Base-by-base conservation (phyloP, 2,113 vertebrate species). In the Dipodomys stephensi region DNA sequence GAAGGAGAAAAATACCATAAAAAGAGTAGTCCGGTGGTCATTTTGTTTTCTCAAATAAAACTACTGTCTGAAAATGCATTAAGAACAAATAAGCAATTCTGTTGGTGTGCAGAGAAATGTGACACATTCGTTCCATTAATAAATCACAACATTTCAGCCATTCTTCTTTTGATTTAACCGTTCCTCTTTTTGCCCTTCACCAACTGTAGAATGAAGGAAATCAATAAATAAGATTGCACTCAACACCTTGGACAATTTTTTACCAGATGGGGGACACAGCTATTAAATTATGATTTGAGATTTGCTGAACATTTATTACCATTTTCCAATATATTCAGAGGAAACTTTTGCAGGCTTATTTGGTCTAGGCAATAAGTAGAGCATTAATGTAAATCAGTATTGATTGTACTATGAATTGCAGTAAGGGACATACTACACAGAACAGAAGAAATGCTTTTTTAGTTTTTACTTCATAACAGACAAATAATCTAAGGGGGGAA, bases 141-240 rank as follows among this genome's bases (percentile, higher is more conserved):
- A 96, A 97, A 97, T 95, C 96, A 94, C 72, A 73, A 65, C 44
- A 69, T 92, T 95, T 93, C 87, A 92, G 76, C 88, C 39, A 3
- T 39, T 39, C 39, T 5, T 39, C 39, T 92, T 93, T 92, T 95
- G 88, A 92, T 97, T 97, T 97, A 96, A 96, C 92, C 2, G 19
- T 96, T 96, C 92, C 92, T 95, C 78, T 95, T 96, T 95, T 90
- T 95, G 90, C 74, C 94, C 93, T 97, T 97, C 93, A 90, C 93
- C 76, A 88, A 95, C 82, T 90, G 71, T 76, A 80, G 84, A 96
- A 95, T 81, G 87, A 95, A 93, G 46, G 88, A 90, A 96, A 96
- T 96, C 94, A 96, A 96, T 96, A 96, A 95, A 95, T 92, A 92
- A 96, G 87, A 95, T 95, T 93, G 92, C 12, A 94, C 46, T 94